Evolutionary conservation across 2,797 vertebrate species (phyloP).

Genomic region (Tauraco hartlaubi): DNA sequence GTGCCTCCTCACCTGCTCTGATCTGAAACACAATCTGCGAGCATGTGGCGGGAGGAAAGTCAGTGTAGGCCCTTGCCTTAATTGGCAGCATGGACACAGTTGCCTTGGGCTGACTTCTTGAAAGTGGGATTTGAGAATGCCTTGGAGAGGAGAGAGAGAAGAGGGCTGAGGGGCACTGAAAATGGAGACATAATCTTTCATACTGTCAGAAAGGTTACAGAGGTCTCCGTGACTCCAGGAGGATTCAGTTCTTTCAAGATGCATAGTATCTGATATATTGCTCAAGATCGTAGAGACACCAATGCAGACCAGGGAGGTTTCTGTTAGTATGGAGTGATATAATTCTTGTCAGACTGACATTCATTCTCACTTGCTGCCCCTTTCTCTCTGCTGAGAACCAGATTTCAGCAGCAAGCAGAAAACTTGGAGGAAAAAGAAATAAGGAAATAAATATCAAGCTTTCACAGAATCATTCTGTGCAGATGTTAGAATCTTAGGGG

Average conservation of each 20-base stretch:
- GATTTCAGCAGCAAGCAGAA: not conserved
- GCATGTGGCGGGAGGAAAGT: not conserved
- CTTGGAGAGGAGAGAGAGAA: not conserved
- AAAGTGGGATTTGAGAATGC: not conserved
- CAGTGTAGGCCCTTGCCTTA: not conserved
- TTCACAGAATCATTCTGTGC: conserved; percentile 11
- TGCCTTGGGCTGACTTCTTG: not conserved
- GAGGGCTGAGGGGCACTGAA: not conserved
- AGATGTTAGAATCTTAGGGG: not conserved
- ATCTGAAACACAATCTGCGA: not conserved
- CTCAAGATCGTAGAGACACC: not conserved
- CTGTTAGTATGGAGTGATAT: not conserved
- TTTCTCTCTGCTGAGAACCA: not conserved
- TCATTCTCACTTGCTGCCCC: not conserved
- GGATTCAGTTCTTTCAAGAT: not conserved
- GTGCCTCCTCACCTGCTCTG: not conserved
- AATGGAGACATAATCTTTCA: not conserved
- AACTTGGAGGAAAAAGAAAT: not conserved
- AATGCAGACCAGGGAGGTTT: not conserved
- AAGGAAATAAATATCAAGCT: not conserved
- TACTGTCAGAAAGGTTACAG: not conserved
- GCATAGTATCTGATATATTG: not conserved
- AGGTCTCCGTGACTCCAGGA: not conserved
- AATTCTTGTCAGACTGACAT: not conserved
- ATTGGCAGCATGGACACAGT: not conserved